A percentile compares a stretch with the other conserved stretches of the same genome.
Conservation (phyloP, 2,888 invertebrate species). For the Caenorhabditis virilis region DNA sequence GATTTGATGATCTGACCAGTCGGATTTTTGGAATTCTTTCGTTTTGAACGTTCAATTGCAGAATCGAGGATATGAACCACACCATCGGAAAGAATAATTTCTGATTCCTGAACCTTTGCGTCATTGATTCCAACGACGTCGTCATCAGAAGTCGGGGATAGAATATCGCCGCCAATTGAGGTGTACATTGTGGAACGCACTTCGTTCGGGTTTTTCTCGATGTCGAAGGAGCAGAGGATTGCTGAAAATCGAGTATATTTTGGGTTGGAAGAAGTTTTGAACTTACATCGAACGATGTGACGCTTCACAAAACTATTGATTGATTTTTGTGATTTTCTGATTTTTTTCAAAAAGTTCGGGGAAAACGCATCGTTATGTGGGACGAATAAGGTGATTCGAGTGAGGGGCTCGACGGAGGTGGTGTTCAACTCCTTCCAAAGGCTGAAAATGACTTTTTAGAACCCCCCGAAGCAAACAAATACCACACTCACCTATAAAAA, state of each 20-base stretch:
- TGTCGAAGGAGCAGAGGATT: background rate
- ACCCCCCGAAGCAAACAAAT: background rate
- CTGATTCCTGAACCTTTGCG: background rate
- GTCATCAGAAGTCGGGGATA: background rate
- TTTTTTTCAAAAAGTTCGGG: background rate
- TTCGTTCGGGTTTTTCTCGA: background rate
- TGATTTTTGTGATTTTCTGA: background rate
- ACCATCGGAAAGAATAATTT: background rate
- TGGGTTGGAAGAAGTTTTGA: background rate
- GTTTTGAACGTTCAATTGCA: no score
- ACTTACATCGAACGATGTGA: conserved; percentile 2
- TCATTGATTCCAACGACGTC: background rate
- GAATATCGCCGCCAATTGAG: background rate
- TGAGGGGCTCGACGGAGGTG: background rate
- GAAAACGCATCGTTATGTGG: conserved; percentile 9
- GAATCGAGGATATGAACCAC: conserved; percentile 1
- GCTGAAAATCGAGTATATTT: background rate
- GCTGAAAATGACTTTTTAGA: background rate
- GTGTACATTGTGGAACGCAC: background rate
- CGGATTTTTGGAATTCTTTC: background rate
- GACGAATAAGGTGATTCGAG: background rate
- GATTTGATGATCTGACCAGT: no score
- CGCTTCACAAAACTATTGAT: background rate
- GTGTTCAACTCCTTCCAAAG: background rate
- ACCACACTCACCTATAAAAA: background rate